A percentile compares a stretch with the other conserved stretches of the same genome.
Evolutionary conservation across 2,113 vertebrate genomes (phyloP).

Genomic region (Trematocara macrostoma): DNA sequence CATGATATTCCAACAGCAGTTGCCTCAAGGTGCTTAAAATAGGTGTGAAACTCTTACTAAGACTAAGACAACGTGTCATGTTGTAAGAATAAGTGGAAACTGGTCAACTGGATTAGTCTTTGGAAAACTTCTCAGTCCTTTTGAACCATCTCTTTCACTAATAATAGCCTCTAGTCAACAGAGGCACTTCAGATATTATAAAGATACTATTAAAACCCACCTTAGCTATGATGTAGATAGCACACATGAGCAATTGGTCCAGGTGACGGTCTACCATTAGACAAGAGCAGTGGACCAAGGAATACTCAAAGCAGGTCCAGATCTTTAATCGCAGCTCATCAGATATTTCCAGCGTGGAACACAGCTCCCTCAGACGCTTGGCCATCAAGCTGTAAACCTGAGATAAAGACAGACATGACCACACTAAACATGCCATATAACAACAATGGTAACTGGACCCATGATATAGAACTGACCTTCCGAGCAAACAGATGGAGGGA

Average conservation of each 20-base stretch:
- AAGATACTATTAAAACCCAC: neutral
- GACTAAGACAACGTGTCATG: neutral
- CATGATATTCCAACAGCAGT: neutral
- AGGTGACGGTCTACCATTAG: conserved; percentile 81
- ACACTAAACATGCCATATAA: neutral
- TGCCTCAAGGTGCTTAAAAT: neutral
- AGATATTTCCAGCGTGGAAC: conserved; percentile 78
- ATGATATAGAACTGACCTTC: conserved; percentile 9
- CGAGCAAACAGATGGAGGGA: conserved; percentile 7
- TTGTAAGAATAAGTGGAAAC: neutral
- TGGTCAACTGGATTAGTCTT: neutral
- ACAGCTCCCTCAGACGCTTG: conserved; percentile 80
- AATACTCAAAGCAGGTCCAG: conserved; percentile 91
- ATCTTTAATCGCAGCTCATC: conserved; percentile 83
- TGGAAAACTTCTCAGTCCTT: neutral
- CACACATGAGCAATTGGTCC: conserved; percentile 84
- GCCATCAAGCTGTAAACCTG: conserved; percentile 88
- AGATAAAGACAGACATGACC: neutral
- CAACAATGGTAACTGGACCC: no score
- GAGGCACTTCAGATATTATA: neutral
- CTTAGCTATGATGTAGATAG: conserved; percentile 23
- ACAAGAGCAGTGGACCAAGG: conserved; percentile 79
- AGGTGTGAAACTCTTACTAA: neutral
- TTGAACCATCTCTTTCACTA: neutral
- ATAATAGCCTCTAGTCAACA: neutral